These are phyloP conservation scores for Alloscopus bannaensis DNA, from an alignment of 2,888 invertebrate species.

Conservation along the genomic window DNA sequence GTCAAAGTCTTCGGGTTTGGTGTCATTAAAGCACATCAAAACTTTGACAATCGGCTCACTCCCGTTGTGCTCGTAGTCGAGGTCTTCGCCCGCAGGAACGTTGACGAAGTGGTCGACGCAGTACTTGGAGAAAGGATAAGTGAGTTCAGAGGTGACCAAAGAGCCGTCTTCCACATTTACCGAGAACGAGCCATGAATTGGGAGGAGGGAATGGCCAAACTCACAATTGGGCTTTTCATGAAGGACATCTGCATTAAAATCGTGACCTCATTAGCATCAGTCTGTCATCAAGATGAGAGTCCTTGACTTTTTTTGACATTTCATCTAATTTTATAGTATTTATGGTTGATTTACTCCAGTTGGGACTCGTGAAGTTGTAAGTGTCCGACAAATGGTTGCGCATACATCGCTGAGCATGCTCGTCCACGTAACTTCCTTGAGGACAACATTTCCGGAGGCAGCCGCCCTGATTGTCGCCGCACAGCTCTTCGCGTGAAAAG, in stretches of 20 bases:
- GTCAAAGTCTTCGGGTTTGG: conserved; percentile 16
- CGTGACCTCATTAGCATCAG: neutral
- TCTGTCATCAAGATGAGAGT: neutral
- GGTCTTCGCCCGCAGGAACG: conserved; percentile 13
- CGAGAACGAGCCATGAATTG: conserved; percentile 48
- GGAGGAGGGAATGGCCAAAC: conserved; percentile 61
- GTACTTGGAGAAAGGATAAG: conserved; percentile 66
- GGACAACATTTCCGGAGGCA: conserved; percentile 71
- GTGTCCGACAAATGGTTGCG: conserved; percentile 26
- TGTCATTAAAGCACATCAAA: conserved; percentile 55
- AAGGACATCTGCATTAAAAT: conserved; percentile 57
- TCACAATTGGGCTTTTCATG: conserved; percentile 68
- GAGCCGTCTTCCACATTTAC: conserved; percentile 57
- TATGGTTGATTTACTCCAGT: conserved; percentile 63
- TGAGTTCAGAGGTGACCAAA: conserved; percentile 50
- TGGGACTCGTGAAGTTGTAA: conserved; percentile 51
- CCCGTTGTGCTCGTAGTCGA: neutral
- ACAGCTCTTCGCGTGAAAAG: conserved; percentile 66
- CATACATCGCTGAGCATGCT: conserved; percentile 33
- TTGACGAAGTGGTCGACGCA: conserved; percentile 70
- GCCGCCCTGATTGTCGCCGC: conserved; percentile 44
- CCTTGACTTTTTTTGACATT: neutral
- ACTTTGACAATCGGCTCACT: conserved; percentile 41
- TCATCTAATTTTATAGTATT: neutral
- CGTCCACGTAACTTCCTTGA: conserved; percentile 57